Evolutionary conservation across 2,797 vertebrate species (phyloP).

Genomic region (Sorex maritimensis): DNA sequence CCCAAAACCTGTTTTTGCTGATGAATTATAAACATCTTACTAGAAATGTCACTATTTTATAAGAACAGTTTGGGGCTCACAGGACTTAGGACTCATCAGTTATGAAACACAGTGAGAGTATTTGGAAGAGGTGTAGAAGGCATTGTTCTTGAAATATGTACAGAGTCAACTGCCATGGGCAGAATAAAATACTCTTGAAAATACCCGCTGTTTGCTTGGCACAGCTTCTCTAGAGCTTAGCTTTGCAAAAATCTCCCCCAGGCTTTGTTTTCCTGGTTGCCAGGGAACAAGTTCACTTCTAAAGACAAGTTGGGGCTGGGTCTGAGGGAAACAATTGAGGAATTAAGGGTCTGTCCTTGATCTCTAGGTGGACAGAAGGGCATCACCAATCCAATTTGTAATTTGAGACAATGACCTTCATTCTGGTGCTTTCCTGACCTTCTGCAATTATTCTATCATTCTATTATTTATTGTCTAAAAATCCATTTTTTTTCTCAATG

Average conservation of each 20-base stretch:
- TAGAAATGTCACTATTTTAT: background rate
- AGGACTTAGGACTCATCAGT: background rate
- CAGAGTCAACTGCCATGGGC: conserved; percentile 34
- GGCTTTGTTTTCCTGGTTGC: conserved; percentile 75
- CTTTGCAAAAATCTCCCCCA: conserved; percentile 66
- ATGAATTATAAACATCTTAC: background rate
- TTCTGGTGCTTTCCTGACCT: background rate
- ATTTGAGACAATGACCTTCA: conserved; percentile 12
- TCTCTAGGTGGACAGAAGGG: background rate
- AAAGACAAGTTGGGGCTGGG: conserved; percentile 21
- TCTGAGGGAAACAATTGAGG: conserved; percentile 52
- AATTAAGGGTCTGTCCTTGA: conserved; percentile 2
- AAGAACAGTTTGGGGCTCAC: background rate
- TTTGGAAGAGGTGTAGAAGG: background rate
- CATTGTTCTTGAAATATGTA: background rate
- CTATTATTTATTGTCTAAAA: background rate
- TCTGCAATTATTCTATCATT: background rate
- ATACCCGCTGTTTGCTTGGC: conserved; percentile 71
- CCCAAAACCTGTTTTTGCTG: background rate
- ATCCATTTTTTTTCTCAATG: conserved; percentile 15
- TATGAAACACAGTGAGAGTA: background rate
- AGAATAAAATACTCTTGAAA: conserved; percentile 66
- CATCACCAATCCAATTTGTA: background rate
- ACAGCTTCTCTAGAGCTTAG: conserved; percentile 47
- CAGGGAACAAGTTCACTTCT: conserved; percentile 18